Conservation (phyloP, 2,113 vertebrate species). For the Oplegnathus fasciatus region DNA sequence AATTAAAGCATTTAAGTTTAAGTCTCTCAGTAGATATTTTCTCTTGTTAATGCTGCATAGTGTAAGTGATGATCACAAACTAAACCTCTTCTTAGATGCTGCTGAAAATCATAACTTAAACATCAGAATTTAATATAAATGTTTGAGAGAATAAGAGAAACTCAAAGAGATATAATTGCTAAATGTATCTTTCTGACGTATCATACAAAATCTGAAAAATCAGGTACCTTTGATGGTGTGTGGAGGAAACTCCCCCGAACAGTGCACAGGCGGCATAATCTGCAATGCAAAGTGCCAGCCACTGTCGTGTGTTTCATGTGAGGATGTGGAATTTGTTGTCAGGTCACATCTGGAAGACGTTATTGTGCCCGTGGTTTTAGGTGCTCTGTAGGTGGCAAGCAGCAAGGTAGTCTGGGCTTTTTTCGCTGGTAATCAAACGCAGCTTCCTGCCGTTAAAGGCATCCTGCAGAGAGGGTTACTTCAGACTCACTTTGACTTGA, state of each 20-base stretch:
- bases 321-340: slow-evolving; percentile 51
- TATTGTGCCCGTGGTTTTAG: slow-evolving; percentile 24
- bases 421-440: slow-evolving; percentile 33
- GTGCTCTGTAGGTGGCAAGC: slow-evolving; percentile 5
- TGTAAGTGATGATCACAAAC: neutral
- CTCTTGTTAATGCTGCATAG: neutral
- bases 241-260: neutral
- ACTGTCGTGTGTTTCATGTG: slow-evolving; percentile 11
- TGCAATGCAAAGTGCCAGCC: slow-evolving; percentile 16
- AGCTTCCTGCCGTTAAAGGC: slow-evolving; percentile 63
- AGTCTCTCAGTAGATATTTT: neutral
- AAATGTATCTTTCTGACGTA: neutral
- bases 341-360: slow-evolving; percentile 57
- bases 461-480: slow-evolving; percentile 19
- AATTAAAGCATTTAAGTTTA: neutral
- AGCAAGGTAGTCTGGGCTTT: neutral
- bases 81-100: neutral
- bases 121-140: neutral
- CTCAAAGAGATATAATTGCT: neutral
- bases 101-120: neutral
- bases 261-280: neutral
- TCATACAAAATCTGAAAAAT: neutral
- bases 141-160: neutral
- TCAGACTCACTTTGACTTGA: slow-evolving; percentile 25
- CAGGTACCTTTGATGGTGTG: neutral